A percentile compares a stretch with the other conserved stretches of the same genome.
Evolutionary conservation across 1,140 invertebrate genomes (phyloP).

Genomic region (Asbolus verrucosus): DNA sequence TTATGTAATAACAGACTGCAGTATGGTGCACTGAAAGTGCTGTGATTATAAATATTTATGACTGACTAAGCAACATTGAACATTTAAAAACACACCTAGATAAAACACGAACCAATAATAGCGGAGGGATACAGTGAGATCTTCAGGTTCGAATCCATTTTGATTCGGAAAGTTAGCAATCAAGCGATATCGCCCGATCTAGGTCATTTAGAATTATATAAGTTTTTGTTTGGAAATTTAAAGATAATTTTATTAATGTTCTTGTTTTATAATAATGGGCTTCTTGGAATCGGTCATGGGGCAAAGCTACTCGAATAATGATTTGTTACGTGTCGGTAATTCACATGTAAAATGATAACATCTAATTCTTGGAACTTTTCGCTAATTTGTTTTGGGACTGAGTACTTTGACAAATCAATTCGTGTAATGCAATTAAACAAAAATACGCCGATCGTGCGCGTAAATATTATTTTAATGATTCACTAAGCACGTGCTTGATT

Average conservation of each 20-base stretch:
- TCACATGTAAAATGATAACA: too few relatives aligned
- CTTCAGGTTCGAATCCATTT: too few relatives aligned
- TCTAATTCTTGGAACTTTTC: too few relatives aligned
- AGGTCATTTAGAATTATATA: constrained; percentile 30
- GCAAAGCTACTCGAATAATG: too few relatives aligned
- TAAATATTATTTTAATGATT: constrained; percentile 12
- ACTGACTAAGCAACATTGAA: constrained; percentile 36
- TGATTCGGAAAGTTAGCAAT: constrained; percentile 14
- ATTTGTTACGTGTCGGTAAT: too few relatives aligned
- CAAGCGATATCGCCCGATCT: constrained; percentile 20
- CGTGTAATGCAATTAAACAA: too few relatives aligned
- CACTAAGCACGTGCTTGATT: constrained; percentile 15
- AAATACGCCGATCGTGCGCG: too few relatives aligned
- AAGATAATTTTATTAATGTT: background rate
- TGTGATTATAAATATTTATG: constrained; percentile 21
- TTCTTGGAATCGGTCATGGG: constrained; percentile 10
- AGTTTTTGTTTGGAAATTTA: constrained; percentile 16
- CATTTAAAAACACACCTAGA: constrained; percentile 27
- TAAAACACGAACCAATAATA: background rate
- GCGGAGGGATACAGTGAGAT: background rate
- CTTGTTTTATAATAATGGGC: background rate
- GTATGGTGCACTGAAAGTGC: constrained; percentile 9
- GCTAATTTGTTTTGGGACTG: too few relatives aligned
- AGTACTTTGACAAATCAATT: too few relatives aligned
- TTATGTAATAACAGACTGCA: constrained; percentile 21